Conservation (phyloP, 2,888 invertebrate genomes). For the Dasysyrphus albostriatus region DNA sequence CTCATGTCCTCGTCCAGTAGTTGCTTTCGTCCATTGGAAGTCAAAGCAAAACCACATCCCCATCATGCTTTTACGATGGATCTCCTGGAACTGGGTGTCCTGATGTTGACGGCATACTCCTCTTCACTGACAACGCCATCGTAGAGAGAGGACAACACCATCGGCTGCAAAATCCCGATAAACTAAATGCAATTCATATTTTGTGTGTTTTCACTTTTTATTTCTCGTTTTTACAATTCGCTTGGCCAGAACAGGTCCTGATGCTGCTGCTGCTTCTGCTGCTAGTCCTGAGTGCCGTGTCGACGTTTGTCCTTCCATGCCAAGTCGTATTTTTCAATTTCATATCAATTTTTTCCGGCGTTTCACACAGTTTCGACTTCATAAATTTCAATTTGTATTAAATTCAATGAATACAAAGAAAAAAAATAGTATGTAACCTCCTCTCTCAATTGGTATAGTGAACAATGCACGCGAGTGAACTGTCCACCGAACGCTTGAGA, state of each 20-base stretch:
- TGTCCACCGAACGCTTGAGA: slow-evolving; percentile 1
- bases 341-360: slow-evolving; percentile 73
- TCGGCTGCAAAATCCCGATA: slow-evolving; percentile 74
- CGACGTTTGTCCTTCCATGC: slow-evolving; percentile 12
- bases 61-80: slow-evolving; percentile 30
- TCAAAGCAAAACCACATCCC: slow-evolving; percentile 60
- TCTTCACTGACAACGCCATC: slow-evolving; percentile 8
- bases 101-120: neutral
- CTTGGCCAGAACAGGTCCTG: slow-evolving; percentile 2
- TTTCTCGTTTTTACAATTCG: slow-evolving; percentile 51
- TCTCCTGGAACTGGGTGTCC: slow-evolving; percentile 34
- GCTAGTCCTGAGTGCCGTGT: slow-evolving; percentile 10
- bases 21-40: slow-evolving; percentile 18
- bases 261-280: slow-evolving; percentile 4
- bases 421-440: slow-evolving; percentile 62
- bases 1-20: neutral
- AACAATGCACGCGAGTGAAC: slow-evolving; percentile 16
- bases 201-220: slow-evolving; percentile 72
- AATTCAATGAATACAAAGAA: slow-evolving; percentile 68
- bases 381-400: slow-evolving; percentile 76
- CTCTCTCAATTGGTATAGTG: slow-evolving; percentile 60
- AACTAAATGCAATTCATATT: slow-evolving; percentile 76
- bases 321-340: slow-evolving; percentile 75
- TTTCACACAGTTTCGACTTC: slow-evolving; percentile 74
- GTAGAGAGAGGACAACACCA: neutral